phyloP scores from a whole-genome alignment of 2,113 vertebrate species.

The Bambusicola thoracicus region DNA sequence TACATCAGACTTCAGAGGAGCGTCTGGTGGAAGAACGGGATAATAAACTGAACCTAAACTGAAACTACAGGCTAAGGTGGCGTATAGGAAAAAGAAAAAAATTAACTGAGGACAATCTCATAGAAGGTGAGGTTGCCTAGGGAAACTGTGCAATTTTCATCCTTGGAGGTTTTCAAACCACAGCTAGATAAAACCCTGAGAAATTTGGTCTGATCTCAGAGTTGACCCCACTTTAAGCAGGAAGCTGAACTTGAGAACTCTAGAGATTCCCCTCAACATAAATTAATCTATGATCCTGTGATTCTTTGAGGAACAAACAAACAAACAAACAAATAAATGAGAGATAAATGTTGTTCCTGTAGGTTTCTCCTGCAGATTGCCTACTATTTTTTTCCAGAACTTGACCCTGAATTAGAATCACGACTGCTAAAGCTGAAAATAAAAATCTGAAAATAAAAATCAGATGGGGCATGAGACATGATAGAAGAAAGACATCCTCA shows the following conservation, averaged over 20 bases:
- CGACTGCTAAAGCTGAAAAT: background rate
- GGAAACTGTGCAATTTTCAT: background rate
- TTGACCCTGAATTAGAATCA: background rate
- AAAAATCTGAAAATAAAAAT: background rate
- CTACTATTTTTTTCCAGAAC: background rate
- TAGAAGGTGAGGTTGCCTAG: background rate
- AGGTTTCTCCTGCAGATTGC: background rate
- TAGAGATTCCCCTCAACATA: background rate
- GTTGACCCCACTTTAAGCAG: background rate
- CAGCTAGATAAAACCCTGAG: background rate
- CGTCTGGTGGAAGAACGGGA: background rate
- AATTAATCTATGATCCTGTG: background rate
- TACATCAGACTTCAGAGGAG: background rate
- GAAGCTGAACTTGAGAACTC: background rate
- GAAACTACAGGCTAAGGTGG: background rate
- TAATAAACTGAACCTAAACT: background rate
- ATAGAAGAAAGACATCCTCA: background rate
- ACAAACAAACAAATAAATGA: no score
- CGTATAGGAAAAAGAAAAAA: accelerated
- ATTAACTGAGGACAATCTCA: accelerated
- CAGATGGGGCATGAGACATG: background rate
- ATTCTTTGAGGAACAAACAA: no score
- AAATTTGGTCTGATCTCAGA: background rate
- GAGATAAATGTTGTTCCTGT: background rate
- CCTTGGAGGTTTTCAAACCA: background rate